Base-by-base conservation (phyloP, 2,888 invertebrate species). In the Eupithecia dodoneata region DNA sequence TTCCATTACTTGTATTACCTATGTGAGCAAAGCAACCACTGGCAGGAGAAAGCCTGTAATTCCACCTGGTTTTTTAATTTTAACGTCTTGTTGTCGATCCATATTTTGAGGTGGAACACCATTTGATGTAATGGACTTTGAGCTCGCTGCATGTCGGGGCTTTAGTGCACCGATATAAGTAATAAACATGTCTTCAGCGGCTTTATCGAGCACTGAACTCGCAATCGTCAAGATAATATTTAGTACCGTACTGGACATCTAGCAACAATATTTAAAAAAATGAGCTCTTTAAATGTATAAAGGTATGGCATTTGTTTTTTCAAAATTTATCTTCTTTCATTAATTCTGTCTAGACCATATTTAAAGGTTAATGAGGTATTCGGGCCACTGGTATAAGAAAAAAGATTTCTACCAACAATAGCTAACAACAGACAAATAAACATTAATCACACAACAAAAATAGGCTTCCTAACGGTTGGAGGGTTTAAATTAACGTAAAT, bases 61-160 rank as follows among this genome's bases (percentile, higher is more conserved):
- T 76, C 76, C 75, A 79, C 67, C 74, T 75, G 44, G 76, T 42
- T 73, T 74, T 75, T 75, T 75, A 76, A 76, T 78, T 79, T 79
- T 76, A 79, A 76, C 66, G 66, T 79, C 75, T 76, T 55, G 74
- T 74, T 74, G 75, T 78, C 76, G 75, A 79, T 78, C 76, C 71
- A 78, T 76, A 78, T 78, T 83, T 82, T 83, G 83, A 87, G 83
- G 81, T 82, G 81, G 81, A 83, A 83, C 83, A 85, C 85, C 85
- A 85, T 87, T 84, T 83, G 86, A 83, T 83, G 85, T 87, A 88
- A 89, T 87, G 83, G 81, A 80, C 79, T 79, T 63, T 76, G 85
- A 83, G 76, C 82, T 83, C 80, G 81, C 80, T 81, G 82, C 82
- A 83, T 83, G 85, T 79, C 79, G 79, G 76, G 78, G 78, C 77